These are phyloP conservation scores for Hypsibius dujardini DNA, from an alignment of 1,140 invertebrate species.

Conservation along the genomic window DNA sequence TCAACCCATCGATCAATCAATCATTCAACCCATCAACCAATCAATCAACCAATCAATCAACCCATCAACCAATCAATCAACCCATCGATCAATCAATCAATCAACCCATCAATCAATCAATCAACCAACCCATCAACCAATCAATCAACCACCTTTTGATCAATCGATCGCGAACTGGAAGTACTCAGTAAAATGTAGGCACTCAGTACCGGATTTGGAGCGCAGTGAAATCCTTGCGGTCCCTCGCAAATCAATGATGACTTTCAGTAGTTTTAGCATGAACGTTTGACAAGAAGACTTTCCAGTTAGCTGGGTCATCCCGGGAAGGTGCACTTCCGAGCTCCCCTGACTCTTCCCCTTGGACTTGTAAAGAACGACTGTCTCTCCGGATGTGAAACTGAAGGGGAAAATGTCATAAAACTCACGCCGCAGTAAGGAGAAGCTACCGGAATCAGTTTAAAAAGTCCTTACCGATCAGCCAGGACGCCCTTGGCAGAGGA, in stretches of 20 bases:
- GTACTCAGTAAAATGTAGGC: neutral
- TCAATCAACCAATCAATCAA: too few species aligned
- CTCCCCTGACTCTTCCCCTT: slow-evolving; percentile 46
- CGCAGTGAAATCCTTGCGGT: slow-evolving; percentile 40
- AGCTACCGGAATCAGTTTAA: neutral
- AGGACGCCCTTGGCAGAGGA: slow-evolving; percentile 28
- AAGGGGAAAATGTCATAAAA: slow-evolving; percentile 15
- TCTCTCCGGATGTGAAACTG: slow-evolving; percentile 49
- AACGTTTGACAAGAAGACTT: slow-evolving; percentile 74
- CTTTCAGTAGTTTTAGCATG: slow-evolving; percentile 64
- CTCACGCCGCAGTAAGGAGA: too few species aligned
- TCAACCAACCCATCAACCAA: neutral
- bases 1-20: too few species aligned
- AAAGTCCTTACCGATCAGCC: slow-evolving; percentile 26
- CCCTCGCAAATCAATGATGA: slow-evolving; percentile 67
- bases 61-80: too few species aligned
- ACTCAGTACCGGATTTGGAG: neutral
- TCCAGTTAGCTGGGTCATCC: slow-evolving; percentile 64
- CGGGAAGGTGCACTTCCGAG: slow-evolving; percentile 61
- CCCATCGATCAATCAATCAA: too few species aligned
- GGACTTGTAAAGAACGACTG: slow-evolving; percentile 48
- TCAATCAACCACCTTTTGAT: neutral
- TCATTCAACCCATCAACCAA: too few species aligned
- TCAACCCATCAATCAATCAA: too few species aligned
- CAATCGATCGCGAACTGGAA: neutral